A percentile compares a stretch with the other conserved stretches of the same genome.
Evolutionary conservation across 2,888 invertebrate genomes (phyloP).

Genomic region (Tricholauxania praeusta): DNA sequence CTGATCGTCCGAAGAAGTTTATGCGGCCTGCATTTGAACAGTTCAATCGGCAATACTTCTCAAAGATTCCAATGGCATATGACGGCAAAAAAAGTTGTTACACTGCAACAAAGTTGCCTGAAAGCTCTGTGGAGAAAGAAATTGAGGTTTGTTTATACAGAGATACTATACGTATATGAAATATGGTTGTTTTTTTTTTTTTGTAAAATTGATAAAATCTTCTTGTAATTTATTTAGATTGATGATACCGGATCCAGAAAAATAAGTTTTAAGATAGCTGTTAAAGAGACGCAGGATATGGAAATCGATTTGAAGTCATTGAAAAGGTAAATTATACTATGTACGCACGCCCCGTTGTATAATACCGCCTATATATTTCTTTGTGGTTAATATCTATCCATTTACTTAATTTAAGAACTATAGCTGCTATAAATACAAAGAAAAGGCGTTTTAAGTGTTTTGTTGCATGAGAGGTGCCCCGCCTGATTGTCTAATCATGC

Average conservation of each 20-base stretch:
- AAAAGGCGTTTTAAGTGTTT: too few relatives aligned
- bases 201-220: neutral
- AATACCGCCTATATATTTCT: too few relatives aligned
- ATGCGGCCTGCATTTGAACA: conserved; percentile 69
- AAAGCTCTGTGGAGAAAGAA: conserved; percentile 42
- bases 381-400: too few relatives aligned
- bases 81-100: conserved; percentile 81
- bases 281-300: conserved; percentile 56
- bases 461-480: too few relatives aligned
- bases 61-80: conserved; percentile 73
- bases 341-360: too few relatives aligned
- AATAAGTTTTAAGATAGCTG: conserved; percentile 52
- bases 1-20: conserved; percentile 78
- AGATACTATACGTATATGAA: too few relatives aligned
- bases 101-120: conserved; percentile 52
- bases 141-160: conserved; percentile 52
- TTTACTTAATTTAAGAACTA: too few relatives aligned
- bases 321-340: conserved; percentile 51
- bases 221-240: conserved; percentile 48
- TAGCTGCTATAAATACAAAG: too few relatives aligned
- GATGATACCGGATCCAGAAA: conserved; percentile 49
- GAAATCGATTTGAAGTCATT: conserved; percentile 58
- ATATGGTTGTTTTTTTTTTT: neutral
- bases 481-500: too few relatives aligned
- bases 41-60: conserved; percentile 64